phyloP scores from a whole-genome alignment of 2,113 vertebrate species.

The Hemicordylus capensis region DNA sequence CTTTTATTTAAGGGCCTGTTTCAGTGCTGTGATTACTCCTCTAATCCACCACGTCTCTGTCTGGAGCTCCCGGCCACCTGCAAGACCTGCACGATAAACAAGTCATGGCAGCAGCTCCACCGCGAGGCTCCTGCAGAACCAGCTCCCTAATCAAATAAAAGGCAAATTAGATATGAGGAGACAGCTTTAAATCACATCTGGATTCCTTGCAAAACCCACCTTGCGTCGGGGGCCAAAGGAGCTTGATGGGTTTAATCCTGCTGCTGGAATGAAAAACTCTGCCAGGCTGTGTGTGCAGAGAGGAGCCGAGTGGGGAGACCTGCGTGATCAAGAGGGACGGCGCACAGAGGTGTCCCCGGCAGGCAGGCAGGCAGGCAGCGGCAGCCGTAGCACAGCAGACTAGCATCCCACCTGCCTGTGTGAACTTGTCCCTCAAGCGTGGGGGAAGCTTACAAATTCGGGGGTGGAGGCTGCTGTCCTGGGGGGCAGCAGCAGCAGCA shows the following conservation, averaged over 20 bases:
- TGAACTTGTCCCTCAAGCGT: background rate
- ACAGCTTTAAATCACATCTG: slow-evolving; percentile 69
- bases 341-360: slow-evolving; percentile 38
- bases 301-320: background rate
- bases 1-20: slow-evolving; percentile 58
- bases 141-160: slow-evolving; percentile 65
- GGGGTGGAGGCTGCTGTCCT: no score
- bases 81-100: slow-evolving; percentile 33
- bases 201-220: slow-evolving; percentile 63
- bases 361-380: slow-evolving; percentile 3
- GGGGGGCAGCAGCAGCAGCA: background rate
- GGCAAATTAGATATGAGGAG: slow-evolving; percentile 68
- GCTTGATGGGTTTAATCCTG: slow-evolving; percentile 42
- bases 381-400: background rate
- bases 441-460: background rate
- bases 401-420: background rate
- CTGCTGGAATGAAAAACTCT: slow-evolving; percentile 39
- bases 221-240: slow-evolving; percentile 52
- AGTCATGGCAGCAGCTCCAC: slow-evolving; percentile 27
- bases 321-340: slow-evolving; percentile 18
- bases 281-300: slow-evolving; percentile 1
- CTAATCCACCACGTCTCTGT: slow-evolving; percentile 39
- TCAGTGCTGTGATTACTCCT: slow-evolving; percentile 62
- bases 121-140: slow-evolving; percentile 55
- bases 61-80: slow-evolving; percentile 2